phyloP scores from a whole-genome alignment of 2,113 vertebrate species.

The Ochotona curzoniae region DNA sequence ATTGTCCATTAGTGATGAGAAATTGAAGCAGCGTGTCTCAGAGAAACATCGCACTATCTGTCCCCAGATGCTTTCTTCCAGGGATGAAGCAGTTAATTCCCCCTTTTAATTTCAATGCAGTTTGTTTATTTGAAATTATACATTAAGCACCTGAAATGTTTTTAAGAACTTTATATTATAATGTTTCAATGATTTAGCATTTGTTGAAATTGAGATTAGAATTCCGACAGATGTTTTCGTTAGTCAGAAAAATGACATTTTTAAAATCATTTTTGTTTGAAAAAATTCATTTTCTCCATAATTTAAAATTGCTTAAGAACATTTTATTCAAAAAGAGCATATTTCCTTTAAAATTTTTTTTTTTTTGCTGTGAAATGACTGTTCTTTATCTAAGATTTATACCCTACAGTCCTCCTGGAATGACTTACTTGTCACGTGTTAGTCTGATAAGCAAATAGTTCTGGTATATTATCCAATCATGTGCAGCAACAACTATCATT shows the following conservation, averaged over 20 bases:
- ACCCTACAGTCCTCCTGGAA: neutral
- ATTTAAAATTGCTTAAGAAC: neutral
- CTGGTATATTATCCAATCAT: neutral
- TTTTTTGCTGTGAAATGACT: neutral
- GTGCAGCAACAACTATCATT: slow-evolving; percentile 24
- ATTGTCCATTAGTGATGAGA: neutral
- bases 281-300: slow-evolving; percentile 8
- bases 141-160: neutral
- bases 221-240: neutral
- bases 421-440: neutral
- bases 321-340: neutral
- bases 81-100: neutral
- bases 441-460: neutral
- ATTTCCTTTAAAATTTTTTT: neutral
- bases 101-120: neutral
- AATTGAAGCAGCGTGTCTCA: neutral
- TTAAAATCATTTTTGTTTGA: neutral
- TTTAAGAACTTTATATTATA: neutral
- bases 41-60: accelerated
- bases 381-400: neutral
- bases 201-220: slow-evolving; percentile 24
- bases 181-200: slow-evolving; percentile 30
- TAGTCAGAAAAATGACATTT: neutral
- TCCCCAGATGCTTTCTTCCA: neutral
- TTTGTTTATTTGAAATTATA: slow-evolving; percentile 8